A percentile compares a stretch with the other conserved stretches of the same genome.
These are phyloP conservation scores for Ptychobarbus kaznakovi DNA, from an alignment of 2,797 vertebrate genomes.

Conservation along the genomic window DNA sequence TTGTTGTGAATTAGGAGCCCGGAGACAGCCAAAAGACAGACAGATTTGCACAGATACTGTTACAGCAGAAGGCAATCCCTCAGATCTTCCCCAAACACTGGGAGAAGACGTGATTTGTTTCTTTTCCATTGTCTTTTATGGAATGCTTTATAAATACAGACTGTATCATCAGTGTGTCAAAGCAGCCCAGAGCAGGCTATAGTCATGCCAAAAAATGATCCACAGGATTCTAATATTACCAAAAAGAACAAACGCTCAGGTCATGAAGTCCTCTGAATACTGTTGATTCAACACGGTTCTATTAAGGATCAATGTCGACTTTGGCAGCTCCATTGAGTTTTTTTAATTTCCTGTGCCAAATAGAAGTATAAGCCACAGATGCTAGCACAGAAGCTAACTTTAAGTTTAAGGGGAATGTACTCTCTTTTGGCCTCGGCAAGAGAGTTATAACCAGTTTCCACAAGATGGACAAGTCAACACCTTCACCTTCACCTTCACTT, in stretches of 20 bases:
- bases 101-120: constrained; percentile 40
- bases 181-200: not conserved
- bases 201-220: constrained; percentile 16
- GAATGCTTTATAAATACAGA: constrained; percentile 50
- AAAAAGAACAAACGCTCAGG: constrained; percentile 26
- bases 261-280: constrained; percentile 29
- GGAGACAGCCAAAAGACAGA: constrained; percentile 67
- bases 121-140: constrained; percentile 45
- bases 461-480: constrained; percentile 40
- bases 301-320: constrained; percentile 31
- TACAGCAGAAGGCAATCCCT: constrained; percentile 59
- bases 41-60: constrained; percentile 67
- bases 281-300: constrained; percentile 36
- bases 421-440: not conserved
- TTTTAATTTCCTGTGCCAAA: constrained; percentile 39
- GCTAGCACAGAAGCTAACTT: constrained; percentile 18
- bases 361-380: constrained; percentile 34
- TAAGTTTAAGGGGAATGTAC: constrained; percentile 11
- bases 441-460: constrained; percentile 31
- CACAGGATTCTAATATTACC: constrained; percentile 23
- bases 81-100: constrained; percentile 61
- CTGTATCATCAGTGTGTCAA: constrained; percentile 23
- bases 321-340: constrained; percentile 5
- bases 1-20: constrained; percentile 72
- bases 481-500: constrained; percentile 16